Base-by-base conservation (phyloP, 2,797 vertebrate genomes). In the Bradypodion ventrale region DNA sequence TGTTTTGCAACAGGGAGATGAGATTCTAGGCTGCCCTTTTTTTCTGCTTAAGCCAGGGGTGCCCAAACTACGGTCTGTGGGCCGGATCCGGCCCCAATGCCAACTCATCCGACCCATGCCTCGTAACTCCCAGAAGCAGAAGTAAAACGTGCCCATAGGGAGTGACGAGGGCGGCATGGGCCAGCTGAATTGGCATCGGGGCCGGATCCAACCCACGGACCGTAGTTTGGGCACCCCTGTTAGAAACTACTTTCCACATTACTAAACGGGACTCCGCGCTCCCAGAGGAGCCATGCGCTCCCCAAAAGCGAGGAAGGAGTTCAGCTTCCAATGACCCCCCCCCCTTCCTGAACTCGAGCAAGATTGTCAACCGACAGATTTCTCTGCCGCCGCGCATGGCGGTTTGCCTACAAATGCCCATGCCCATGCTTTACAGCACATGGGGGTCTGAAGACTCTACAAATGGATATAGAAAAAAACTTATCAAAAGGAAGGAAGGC, bases 391-490 rank as follows among this genome's bases (percentile, higher is more conserved):
- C 3, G 60, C 16, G 27, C 25, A 7, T 8, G 19, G 27, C 75
- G 46, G 73, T 59, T 32, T 69, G 8, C 87, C 88, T 86, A 87
- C n/a, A n/a, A n/a, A n/a, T n/a, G n/a, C n/a, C n/a, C n/a, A n/a
- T n/a, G n/a, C n/a, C n/a, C n/a, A 66, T 23, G 32, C 92, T 90
- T 82, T 66, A 21, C 29, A 60, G 92, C 4, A 94, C 84, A 87
- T 90, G n/a, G 90, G 85, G 91, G 93, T 88, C 74, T 90, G 91
- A 95, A 95, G 88, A 88, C 90, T 93, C 90, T 90, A 94, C 74
- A 94, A 94, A 95, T 77, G 3, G 21, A 93, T 90, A 95, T 94
- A 95, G 82, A 95, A 96, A 91, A n/a, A n/a, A n/a, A n/a, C n/a
- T 93, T 95, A 96, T 93, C 92, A 94, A 95, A 95, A 93, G 66